These are phyloP conservation scores for Paramormyrops hopkinsi DNA, from an alignment of 2,797 vertebrate species.

Conservation along the genomic window DNA sequence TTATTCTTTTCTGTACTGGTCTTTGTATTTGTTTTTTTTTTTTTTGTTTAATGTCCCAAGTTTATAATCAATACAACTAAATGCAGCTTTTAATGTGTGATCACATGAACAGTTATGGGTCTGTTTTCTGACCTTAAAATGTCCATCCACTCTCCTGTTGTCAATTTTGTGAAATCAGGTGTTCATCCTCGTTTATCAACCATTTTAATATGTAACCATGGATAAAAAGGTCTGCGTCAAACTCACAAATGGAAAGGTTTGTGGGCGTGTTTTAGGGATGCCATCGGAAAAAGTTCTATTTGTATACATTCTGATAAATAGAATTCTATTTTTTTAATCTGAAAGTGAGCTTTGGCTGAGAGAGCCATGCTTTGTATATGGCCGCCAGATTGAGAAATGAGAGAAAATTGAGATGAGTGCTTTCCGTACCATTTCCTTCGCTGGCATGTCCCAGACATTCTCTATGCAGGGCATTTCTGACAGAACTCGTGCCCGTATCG, in stretches of 20 bases:
- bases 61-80: conserved; percentile 24
- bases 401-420: neutral
- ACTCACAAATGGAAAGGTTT: neutral
- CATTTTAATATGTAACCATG: neutral
- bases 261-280: neutral
- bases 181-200: conserved; percentile 4
- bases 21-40: conserved; percentile 20
- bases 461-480: neutral
- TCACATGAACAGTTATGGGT: conserved; percentile 24
- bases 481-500: neutral
- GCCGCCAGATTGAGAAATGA: neutral
- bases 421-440: neutral
- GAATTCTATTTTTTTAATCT: neutral
- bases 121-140: conserved; percentile 63
- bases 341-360: neutral
- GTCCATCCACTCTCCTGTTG: conserved; percentile 49
- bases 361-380: neutral
- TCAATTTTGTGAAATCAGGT: conserved; percentile 20
- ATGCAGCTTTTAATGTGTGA: conserved; percentile 24
- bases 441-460: neutral
- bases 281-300: neutral
- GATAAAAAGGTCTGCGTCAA: neutral
- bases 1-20: conserved; percentile 15
- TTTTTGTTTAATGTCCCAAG: conserved; percentile 15
- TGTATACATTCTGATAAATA: neutral